phyloP scores from a whole-genome alignment of 2,888 invertebrate genomes.

The Malthinus flaveolus region DNA sequence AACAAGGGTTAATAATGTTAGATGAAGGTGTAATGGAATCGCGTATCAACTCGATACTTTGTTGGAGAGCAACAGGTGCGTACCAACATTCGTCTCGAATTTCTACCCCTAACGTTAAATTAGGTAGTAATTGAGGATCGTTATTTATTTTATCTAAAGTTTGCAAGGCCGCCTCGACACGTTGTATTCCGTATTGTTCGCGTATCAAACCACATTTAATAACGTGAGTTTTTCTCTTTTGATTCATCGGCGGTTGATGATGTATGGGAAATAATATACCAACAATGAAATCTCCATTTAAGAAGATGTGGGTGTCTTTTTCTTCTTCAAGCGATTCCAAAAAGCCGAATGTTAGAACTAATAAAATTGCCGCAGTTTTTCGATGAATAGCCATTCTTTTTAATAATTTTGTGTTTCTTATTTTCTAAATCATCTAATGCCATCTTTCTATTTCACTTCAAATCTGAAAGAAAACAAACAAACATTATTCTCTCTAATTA shows the following conservation, averaged over 20 bases:
- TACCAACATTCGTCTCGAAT: conserved; percentile 84
- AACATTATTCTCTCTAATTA: too few relatives aligned
- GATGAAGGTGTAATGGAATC: conserved; percentile 62
- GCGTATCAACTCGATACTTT: conserved; percentile 74
- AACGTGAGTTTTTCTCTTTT: conserved; percentile 44
- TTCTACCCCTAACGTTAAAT: conserved; percentile 65
- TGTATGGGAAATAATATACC: conserved; percentile 62
- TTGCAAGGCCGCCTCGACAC: conserved; percentile 66
- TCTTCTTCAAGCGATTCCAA: conserved; percentile 15
- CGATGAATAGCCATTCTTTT: neutral
- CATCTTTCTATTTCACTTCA: neutral
- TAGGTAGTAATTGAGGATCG: conserved; percentile 60
- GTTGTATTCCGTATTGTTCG: conserved; percentile 76
- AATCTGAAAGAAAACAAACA: conserved; percentile 3
- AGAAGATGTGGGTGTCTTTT: conserved; percentile 54
- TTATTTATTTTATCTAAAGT: conserved; percentile 68
- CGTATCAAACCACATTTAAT: conserved; percentile 64
- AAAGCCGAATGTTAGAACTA: conserved; percentile 11
- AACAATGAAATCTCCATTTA: conserved; percentile 62
- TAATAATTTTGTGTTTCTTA: neutral
- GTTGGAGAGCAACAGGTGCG: conserved; percentile 76
- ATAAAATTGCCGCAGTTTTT: conserved; percentile 6
- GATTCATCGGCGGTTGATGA: conserved; percentile 50
- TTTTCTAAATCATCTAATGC: conserved; percentile 4
- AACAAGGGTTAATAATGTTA: conserved; percentile 29